Percentiles rank a stretch among this genome's conserved stretches.
These are phyloP conservation scores for Gastracanthus pulcherrimus DNA, from an alignment of 2,888 invertebrate species.

Conservation along the genomic window DNA sequence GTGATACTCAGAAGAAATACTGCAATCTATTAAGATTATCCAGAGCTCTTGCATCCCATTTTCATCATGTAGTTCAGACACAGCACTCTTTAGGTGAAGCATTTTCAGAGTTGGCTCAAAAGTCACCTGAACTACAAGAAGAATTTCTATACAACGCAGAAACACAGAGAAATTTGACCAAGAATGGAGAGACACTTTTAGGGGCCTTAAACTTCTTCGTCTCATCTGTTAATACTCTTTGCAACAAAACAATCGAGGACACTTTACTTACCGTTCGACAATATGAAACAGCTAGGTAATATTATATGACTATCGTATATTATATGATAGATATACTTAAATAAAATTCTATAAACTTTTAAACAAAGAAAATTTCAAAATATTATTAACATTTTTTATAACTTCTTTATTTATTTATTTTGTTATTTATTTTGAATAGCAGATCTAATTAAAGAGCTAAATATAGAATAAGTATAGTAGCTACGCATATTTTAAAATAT, in stretches of 20 bases:
- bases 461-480: too few relatives aligned
- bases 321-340: neutral
- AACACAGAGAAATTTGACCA: constrained; percentile 94
- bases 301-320: neutral
- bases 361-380: neutral
- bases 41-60: constrained; percentile 91
- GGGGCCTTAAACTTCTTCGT: constrained; percentile 98
- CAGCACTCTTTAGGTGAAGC: constrained; percentile 94
- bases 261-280: constrained; percentile 88
- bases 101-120: constrained; percentile 96
- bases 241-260: constrained; percentile 99
- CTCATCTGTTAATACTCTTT: constrained; percentile 95
- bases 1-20: constrained; percentile 97
- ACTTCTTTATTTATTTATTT: too few relatives aligned
- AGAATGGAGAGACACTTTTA: constrained; percentile 95
- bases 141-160: constrained; percentile 97
- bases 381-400: constrained; percentile 24
- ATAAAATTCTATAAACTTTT: too few relatives aligned
- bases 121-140: constrained; percentile 96
- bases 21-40: constrained; percentile 91
- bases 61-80: constrained; percentile 91
- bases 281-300: constrained; percentile 87
- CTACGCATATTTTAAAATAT: too few relatives aligned
- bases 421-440: too few relatives aligned
- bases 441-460: too few relatives aligned